Conservation (phyloP, 2,888 invertebrate species). For the Microchrysa polita region DNA sequence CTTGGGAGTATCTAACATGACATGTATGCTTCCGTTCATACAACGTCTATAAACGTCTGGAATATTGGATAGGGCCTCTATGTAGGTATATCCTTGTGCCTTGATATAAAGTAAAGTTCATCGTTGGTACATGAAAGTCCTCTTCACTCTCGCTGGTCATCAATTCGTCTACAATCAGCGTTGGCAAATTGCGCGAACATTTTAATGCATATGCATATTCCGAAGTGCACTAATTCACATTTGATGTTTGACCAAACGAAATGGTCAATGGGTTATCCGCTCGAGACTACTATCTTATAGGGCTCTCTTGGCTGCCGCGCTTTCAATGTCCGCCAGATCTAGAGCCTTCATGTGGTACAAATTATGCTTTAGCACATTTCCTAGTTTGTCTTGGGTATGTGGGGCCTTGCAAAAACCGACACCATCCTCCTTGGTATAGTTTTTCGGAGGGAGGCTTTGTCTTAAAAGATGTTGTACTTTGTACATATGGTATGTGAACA, state of each 20-base stretch:
- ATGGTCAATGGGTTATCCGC: slow-evolving; percentile 55
- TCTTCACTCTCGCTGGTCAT: slow-evolving; percentile 41
- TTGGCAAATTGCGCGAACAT: slow-evolving; percentile 46
- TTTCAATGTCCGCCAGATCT: background rate
- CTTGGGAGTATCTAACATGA: slow-evolving; percentile 23
- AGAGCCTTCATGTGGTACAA: slow-evolving; percentile 29
- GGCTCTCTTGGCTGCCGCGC: slow-evolving; percentile 37
- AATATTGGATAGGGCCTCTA: slow-evolving; percentile 26
- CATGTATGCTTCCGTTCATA: slow-evolving; percentile 32
- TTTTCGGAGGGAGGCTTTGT: background rate
- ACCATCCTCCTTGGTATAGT: background rate
- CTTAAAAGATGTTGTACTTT: slow-evolving; percentile 34
- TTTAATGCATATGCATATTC: slow-evolving; percentile 54
- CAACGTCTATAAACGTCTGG: slow-evolving; percentile 7
- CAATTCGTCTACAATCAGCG: slow-evolving; percentile 31
- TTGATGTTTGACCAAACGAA: slow-evolving; percentile 56
- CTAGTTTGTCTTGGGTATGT: slow-evolving; percentile 41
- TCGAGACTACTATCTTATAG: slow-evolving; percentile 28
- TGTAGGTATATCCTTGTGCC: slow-evolving; percentile 15
- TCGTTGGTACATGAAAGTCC: slow-evolving; percentile 33
- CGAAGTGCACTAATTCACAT: slow-evolving; percentile 57
- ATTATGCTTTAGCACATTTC: slow-evolving; percentile 48
- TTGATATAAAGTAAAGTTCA: slow-evolving; percentile 33
- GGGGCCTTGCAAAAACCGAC: background rate
- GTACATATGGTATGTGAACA: slow-evolving; percentile 23